Conservation (phyloP, 2,888 invertebrate species). For the Morinoia aosen region DNA sequence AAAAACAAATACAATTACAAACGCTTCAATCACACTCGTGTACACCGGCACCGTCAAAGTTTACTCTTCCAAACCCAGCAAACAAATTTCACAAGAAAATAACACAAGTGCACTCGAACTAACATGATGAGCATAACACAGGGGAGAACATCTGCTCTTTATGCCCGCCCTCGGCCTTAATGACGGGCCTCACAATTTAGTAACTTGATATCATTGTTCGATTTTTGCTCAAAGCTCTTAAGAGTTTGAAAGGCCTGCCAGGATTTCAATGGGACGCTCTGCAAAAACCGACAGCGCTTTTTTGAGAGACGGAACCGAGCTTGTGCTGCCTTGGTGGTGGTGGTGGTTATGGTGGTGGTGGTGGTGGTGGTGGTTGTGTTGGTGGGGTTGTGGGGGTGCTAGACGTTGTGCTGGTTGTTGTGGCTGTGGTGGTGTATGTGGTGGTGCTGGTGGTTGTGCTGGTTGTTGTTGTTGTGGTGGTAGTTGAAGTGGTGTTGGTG, state of each 20-base stretch:
- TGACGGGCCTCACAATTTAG: slow-evolving; percentile 13
- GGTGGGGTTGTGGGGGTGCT: too few species aligned
- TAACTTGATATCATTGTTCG: slow-evolving; percentile 33
- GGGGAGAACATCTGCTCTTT: not conserved
- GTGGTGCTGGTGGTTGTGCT: too few species aligned
- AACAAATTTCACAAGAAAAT: not conserved
- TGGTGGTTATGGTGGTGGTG: too few species aligned
- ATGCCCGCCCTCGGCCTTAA: not conserved
- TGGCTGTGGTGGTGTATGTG: too few species aligned
- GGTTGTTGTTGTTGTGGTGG: too few species aligned
- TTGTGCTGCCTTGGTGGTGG: too few species aligned
- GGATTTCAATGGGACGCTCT: not conserved
- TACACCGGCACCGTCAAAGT: not conserved
- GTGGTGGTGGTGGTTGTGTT: too few species aligned
- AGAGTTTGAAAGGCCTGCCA: not conserved
- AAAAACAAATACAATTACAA: too few species aligned
- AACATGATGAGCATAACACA: not conserved
- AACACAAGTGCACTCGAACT: not conserved
- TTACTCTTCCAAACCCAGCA: not conserved
- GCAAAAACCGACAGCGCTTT: not conserved
- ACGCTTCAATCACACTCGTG: not conserved
- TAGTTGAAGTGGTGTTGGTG: too few species aligned
- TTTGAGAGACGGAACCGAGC: not conserved
- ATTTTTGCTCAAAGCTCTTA: slow-evolving; percentile 16
- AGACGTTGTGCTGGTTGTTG: too few species aligned